Evolutionary conservation across 2,888 invertebrate species (phyloP).

Genomic region (Cephus pygmeus): DNA sequence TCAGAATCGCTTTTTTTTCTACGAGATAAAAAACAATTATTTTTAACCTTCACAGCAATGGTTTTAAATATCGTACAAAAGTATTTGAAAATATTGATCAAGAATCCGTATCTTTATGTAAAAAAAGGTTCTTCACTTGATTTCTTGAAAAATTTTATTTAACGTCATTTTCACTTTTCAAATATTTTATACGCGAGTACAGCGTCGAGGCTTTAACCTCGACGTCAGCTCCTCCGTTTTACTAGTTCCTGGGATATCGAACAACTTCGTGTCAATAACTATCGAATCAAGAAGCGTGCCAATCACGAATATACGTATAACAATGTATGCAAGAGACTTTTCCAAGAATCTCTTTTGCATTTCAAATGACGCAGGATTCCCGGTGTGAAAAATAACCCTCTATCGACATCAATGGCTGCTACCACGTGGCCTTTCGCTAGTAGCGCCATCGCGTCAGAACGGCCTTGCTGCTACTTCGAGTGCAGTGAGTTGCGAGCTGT

Average conservation of each 20-base stretch:
- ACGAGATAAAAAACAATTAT: not conserved
- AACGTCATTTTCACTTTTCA: not conserved
- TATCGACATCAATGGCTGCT: not conserved
- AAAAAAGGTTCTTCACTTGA: not conserved
- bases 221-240: not conserved
- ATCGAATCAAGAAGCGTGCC: not conserved
- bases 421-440: not conserved
- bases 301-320: not conserved
- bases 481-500: not conserved
- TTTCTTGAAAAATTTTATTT: not conserved
- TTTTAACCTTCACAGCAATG: not conserved
- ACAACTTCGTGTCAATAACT: not conserved
- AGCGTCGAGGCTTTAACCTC: not conserved
- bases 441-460: not conserved
- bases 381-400: constrained; percentile 6
- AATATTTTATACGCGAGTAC: not conserved
- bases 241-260: not conserved
- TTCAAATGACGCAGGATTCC: constrained; percentile 49
- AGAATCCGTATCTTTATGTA: not conserved
- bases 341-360: constrained; percentile 55
- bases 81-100: not conserved
- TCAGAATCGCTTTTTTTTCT: not conserved
- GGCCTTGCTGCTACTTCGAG: not conserved
- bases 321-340: constrained; percentile 13
- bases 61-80: not conserved